Conservation (phyloP, 2,888 invertebrate species). For the Polymixis flavicincta region DNA sequence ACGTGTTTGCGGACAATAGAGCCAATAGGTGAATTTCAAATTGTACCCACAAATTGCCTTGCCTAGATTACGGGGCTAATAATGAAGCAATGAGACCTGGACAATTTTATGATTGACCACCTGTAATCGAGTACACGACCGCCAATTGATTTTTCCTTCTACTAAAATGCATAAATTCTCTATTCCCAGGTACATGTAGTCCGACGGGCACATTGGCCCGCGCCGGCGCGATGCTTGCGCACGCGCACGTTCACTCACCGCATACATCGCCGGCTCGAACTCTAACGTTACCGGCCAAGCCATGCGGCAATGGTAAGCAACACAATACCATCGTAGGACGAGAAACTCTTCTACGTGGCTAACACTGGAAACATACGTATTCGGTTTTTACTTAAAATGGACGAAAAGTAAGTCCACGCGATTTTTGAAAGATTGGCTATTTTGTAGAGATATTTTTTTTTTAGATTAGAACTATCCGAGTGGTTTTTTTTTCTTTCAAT, state of each 20-base stretch:
- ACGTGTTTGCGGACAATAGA: not conserved
- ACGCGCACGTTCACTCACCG: conserved; percentile 39
- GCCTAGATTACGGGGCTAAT: not conserved
- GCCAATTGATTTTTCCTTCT: no score
- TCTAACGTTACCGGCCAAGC: conserved; percentile 57
- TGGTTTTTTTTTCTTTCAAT: conserved; percentile 16
- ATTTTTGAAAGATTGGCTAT: conserved; percentile 67
- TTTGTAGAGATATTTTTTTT: conserved; percentile 31
- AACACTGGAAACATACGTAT: conserved; percentile 52
- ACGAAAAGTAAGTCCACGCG: conserved; percentile 31
- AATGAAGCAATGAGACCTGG: no score
- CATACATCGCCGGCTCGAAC: conserved; percentile 73
- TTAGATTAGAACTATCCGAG: conserved; percentile 23
- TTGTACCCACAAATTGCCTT: not conserved
- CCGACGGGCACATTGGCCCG: conserved; percentile 55
- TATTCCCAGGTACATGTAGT: conserved; percentile 68
- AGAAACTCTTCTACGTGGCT: conserved; percentile 60
- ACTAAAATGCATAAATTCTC: not conserved
- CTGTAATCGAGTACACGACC: not conserved
- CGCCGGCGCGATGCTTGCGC: conserved; percentile 59
- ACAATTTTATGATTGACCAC: no score
- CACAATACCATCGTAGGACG: conserved; percentile 35
- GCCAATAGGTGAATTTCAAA: not conserved
- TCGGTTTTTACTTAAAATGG: conserved; percentile 64
- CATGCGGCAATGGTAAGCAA: conserved; percentile 65